Base-by-base conservation (phyloP, 1,140 invertebrate genomes). In the Saccostrea cuccullata region DNA sequence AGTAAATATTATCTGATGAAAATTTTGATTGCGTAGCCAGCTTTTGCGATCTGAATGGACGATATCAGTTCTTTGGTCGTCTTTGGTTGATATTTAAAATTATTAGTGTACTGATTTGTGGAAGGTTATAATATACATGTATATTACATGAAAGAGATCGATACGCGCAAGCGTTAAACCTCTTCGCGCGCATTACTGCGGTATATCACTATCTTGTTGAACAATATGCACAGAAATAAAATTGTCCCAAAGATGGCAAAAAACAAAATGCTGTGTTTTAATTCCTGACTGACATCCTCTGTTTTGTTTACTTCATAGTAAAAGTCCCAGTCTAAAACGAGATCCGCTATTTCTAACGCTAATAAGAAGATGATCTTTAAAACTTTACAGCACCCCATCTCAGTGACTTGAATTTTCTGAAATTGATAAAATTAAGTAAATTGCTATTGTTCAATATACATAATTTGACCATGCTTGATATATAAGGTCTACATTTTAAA, bases 281-380 rank as follows among this genome's bases (percentile, higher is more conserved):
- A 2, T 77, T 30, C 30, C 11, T 77, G 26, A 0, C 9, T 26
- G 26, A 77, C 12, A 30, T 30, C 9, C 23, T 77, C 70, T 77
- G 70, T 77, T 30, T 77, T 30, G 23, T 12, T 77, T 17, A 77
- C 26, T 30, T 77, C 70, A 36, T 11, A 23, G 70, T 77, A 77
- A 77, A 77, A 77, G 30, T 77, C 70, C 70, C 70, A 77, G 30
- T 77, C 70, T 26, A 77, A 30, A 36, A 77, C 15, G 3, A 77
- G 26, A 30, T 77, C 70, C 9, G 70, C 70, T 36, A 30, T 36
- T 77, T 77, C 70, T 15, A 77, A 77, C 13, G 15, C 26, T 12
- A 77, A 15, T 47, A 47, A 47, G 47, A 47, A 47, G 47, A 47
- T 47, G 47, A 47, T 47, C 47, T 47, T 47, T 47, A 47, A 47